These are phyloP conservation scores for Bellardia bayeri DNA, from an alignment of 2,888 invertebrate species.

Conservation along the genomic window DNA sequence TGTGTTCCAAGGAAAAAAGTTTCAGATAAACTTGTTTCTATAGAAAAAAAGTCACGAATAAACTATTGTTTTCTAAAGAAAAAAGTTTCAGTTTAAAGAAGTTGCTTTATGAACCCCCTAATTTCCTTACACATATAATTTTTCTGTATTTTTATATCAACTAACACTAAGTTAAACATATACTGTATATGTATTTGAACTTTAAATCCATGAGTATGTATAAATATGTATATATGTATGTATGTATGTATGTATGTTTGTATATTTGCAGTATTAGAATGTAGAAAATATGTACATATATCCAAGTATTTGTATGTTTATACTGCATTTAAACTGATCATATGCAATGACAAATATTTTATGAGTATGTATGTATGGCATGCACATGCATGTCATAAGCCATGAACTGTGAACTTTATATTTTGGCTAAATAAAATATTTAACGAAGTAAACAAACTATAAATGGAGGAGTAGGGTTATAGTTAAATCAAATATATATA, in stretches of 20 bases:
- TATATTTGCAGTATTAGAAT: neutral
- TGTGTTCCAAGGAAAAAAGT: no score
- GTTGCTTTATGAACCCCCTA: neutral
- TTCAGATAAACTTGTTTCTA: no score
- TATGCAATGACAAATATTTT: constrained; percentile 17
- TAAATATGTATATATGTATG: no score
- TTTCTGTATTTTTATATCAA: no score
- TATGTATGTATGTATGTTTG: neutral
- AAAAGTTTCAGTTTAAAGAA: no score
- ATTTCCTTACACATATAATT: neutral
- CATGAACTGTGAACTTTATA: constrained; percentile 45
- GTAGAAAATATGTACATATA: neutral
- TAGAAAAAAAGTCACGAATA: no score
- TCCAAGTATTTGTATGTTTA: no score
- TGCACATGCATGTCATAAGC: neutral
- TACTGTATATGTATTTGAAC: neutral
- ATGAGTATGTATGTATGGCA: neutral
- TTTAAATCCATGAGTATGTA: neutral
- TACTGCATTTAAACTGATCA: neutral
- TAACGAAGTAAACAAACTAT: neutral
- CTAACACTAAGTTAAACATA: neutral
- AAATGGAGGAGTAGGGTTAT: neutral
- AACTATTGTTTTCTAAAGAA: no score
- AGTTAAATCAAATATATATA: neutral
- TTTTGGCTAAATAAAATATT: constrained; percentile 9